Base-by-base conservation (phyloP, 1,140 invertebrate genomes). In the Lamellibrachia luymesi region DNA sequence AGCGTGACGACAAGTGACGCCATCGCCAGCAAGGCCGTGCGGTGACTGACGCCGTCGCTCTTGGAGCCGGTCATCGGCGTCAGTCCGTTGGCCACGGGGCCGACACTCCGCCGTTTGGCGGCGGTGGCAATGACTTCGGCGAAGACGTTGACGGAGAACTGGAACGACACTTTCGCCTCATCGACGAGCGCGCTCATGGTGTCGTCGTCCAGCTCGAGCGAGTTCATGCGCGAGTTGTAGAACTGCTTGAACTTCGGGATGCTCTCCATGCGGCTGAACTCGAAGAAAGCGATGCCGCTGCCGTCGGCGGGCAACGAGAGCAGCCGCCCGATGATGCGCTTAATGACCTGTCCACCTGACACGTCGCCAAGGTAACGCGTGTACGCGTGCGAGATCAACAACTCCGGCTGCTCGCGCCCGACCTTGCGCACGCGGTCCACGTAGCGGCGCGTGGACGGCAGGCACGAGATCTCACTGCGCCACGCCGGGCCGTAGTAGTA, bases 161-260 rank as follows among this genome's bases (percentile, higher is more conserved):
- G n/a, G 92, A 93, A n/a, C 50, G 92, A 93, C 51, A 91, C 27
- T n/a, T 52, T 93, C 56, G 91, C 5, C 91, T 90, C 90, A n/a
- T 50, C 89, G 51, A 49, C 56, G 80, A 90, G 89, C 50, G 92
- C 90, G 50, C 8, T 49, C 25, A 56, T 49, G 13, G 92, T 89
- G 10, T 27, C 25, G 50, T 89, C 51, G 25, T 64, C 50, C 17
- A 92, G 2, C 50, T 52, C 50, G n/a, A 92, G 27, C 50, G 56
- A 8, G 38, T 56, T 92, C 50, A 64, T 80, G 50, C 64, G 64
- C 89, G 50, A 5, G 27, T 92, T 92, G 64, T 92, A 51, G 91
- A 92, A 56, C 64, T 64, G 38, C 64, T 92, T 51, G 51, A 56
- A 64, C 51, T 51, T 56, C 38, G 51, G 6, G 51, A 56, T 92